phyloP scores from a whole-genome alignment of 2,113 vertebrate species.

The Cygnus buccinator region DNA sequence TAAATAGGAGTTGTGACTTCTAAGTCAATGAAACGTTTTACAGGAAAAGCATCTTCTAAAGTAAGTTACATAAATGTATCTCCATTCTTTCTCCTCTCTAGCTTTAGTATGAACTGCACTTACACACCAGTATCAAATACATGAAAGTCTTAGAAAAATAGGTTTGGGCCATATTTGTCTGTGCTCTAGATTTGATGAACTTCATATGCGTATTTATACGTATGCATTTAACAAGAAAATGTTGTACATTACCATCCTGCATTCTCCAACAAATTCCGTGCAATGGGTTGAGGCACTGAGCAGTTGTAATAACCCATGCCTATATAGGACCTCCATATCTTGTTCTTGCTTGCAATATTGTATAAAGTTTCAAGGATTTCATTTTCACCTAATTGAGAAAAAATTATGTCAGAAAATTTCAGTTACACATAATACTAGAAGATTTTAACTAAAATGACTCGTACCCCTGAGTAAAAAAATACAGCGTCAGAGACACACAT shows the following conservation, averaged over 20 bases:
- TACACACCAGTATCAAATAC: not conserved
- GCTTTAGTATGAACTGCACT: not conserved
- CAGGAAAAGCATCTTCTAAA: not conserved
- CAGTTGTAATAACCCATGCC: constrained; percentile 99
- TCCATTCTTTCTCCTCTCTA: not conserved
- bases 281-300: constrained; percentile 89
- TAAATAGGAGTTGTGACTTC: not conserved
- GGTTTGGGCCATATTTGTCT: not conserved
- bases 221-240: not conserved
- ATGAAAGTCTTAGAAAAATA: not conserved
- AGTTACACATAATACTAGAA: not conserved
- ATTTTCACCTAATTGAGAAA: constrained; percentile 88
- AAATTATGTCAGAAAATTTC: constrained; percentile 20
- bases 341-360: constrained; percentile 91
- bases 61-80: no score
- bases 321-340: constrained; percentile 95
- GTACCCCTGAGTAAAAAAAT: accelerated
- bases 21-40: not conserved
- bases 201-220: not conserved
- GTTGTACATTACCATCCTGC: constrained; percentile 91
- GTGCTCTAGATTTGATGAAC: not conserved
- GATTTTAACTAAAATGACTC: not conserved
- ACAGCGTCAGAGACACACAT: not conserved
- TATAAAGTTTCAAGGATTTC: constrained; percentile 89
- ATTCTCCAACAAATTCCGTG: constrained; percentile 94